Conservation (phyloP, 2,888 invertebrate genomes). For the Nymphalis c-album region DNA sequence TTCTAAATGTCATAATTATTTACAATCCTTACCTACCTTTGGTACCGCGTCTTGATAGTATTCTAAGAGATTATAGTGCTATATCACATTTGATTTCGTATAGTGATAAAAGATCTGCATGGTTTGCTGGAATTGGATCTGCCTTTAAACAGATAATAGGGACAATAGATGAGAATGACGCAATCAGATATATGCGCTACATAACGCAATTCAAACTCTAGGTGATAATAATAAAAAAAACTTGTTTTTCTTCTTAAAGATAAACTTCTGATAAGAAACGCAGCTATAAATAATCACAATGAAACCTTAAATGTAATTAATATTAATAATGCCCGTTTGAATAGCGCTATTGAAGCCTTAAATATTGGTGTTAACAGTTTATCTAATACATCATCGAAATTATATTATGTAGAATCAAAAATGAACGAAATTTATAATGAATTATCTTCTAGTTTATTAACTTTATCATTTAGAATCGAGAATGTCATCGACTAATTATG, state of each 20-base stretch:
- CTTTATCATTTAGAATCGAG: slow-evolving; percentile 34
- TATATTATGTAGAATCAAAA: background rate
- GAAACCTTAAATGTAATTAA: background rate
- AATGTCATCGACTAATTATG: slow-evolving; percentile 33
- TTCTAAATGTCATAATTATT: slow-evolving; percentile 22
- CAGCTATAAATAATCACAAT: slow-evolving; percentile 9
- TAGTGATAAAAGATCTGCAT: background rate
- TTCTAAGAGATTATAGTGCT: slow-evolving; percentile 8
- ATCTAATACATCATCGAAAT: background rate
- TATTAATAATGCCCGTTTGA: slow-evolving; percentile 27
- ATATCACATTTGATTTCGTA: slow-evolving; percentile 3
- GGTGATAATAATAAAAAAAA: slow-evolving; percentile 34
- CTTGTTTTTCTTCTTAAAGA: slow-evolving; percentile 36
- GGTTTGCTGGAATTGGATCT: background rate
- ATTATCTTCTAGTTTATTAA: slow-evolving; percentile 32
- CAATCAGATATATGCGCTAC: background rate
- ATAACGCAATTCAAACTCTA: slow-evolving; percentile 11
- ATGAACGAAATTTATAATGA: slow-evolving; percentile 13
- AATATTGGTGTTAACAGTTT: background rate
- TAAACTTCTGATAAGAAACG: slow-evolving; percentile 34
- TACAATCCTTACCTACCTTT: too few relatives aligned
- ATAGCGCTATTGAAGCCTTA: slow-evolving; percentile 27
- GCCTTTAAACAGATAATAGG: background rate
- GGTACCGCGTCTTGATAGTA: background rate
- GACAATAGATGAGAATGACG: background rate